These are phyloP conservation scores for Tridacna crocea DNA, from an alignment of 2,888 invertebrate genomes.

Conservation along the genomic window DNA sequence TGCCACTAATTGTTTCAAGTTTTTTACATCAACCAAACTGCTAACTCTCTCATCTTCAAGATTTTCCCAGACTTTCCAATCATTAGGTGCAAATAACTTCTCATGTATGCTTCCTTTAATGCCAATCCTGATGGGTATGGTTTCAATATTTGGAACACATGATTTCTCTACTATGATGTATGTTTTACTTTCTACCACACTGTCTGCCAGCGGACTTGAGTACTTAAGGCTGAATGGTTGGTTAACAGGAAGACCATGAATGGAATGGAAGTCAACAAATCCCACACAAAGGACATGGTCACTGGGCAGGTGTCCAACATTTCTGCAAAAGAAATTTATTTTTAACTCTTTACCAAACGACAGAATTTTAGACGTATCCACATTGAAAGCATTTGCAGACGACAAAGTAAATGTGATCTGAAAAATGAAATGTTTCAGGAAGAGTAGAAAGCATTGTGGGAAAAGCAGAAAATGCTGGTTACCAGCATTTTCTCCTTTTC, in stretches of 20 bases:
- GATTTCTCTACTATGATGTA: background rate
- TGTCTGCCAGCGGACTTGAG: background rate
- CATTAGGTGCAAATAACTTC: background rate
- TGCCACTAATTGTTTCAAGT: background rate
- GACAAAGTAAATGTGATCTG: too few relatives aligned
- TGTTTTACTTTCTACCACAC: background rate
- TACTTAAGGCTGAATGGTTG: background rate
- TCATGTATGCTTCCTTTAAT: background rate
- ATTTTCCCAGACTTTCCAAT: background rate
- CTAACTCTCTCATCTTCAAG: background rate
- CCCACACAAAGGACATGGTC: background rate
- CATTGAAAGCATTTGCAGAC: too few relatives aligned
- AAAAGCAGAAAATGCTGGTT: too few relatives aligned
- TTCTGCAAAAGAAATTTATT: too few relatives aligned
- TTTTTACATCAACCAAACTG: background rate
- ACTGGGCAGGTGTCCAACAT: too few relatives aligned
- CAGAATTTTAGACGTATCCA: too few relatives aligned
- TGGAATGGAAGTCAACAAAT: background rate
- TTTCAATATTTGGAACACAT: background rate
- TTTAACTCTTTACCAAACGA: too few relatives aligned
- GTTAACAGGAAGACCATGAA: slow-evolving; percentile 4
- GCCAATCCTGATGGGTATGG: background rate
- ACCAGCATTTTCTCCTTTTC: too few relatives aligned
- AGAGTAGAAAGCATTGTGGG: too few relatives aligned
- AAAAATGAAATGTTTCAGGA: too few relatives aligned